Base-by-base conservation (phyloP, 2,888 invertebrate species). In the Thelaira solivaga region DNA sequence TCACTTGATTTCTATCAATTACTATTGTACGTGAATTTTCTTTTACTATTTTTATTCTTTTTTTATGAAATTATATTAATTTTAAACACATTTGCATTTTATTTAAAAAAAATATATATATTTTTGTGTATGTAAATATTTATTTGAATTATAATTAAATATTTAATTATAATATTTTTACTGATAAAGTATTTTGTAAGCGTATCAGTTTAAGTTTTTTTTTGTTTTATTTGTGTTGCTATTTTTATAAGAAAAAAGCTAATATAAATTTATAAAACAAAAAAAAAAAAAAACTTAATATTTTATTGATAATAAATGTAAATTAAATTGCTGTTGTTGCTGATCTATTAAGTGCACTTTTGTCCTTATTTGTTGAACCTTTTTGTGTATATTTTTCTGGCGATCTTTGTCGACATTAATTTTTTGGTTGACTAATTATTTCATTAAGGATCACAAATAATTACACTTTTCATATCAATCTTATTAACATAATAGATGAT, bases 321-420 rank as follows among this genome's bases (percentile, higher is more conserved):
- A 76, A 67, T 79, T 78, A 68, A 77, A 68, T 80, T 45, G 59
- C 59, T 73, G 65, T 69, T 57, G 49, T 55, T 68, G 64, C 22
- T 82, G 82, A 81, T 82, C 72, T 82, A 81, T 75, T 76, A 75
- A 61, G 80, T 84, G 85, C 85, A 85, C 86, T 85, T 85, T 84
- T 85, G 82, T 85, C 84, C 86, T 85, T 85, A 83, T 83, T 83
- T 78, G 69, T 29, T 78, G 78, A 78, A 78, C 78, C 73, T 74
- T 69, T 78, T 55, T 47, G 57, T 65, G 51, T 34, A 49, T 73
- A 36, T 43, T 45, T 34, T 74, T 73, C 59, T 61, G 81, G 61
- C 85, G 86, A 86, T 86, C 86, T 87, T 83, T 84, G 84, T 83
- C 85, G 86, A 86, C 87, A 86, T 84, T 85, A 87, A 87, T 87